Conservation (phyloP, 2,113 vertebrate genomes). For the Progne subis region DNA sequence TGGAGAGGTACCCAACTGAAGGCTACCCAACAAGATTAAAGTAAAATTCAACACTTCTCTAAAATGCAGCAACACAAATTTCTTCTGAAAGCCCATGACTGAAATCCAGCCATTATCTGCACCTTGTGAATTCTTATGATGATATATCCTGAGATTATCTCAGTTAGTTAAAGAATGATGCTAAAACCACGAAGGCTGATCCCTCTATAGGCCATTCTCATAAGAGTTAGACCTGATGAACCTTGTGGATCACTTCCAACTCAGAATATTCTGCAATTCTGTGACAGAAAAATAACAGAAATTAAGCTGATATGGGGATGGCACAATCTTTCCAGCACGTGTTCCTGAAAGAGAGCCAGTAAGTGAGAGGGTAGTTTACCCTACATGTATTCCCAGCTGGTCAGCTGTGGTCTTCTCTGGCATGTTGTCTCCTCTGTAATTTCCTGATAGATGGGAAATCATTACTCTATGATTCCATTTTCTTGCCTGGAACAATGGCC, state of each 20-base stretch:
- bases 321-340: neutral
- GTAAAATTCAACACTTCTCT: neutral
- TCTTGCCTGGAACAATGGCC: neutral
- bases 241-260: neutral
- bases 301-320: neutral
- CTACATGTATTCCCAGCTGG: neutral
- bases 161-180: accelerated
- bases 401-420: neutral
- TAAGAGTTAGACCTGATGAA: neutral
- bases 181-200: neutral
- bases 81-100: neutral
- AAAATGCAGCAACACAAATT: neutral
- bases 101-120: neutral
- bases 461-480: neutral
- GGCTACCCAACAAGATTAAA: neutral
- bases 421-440: neutral
- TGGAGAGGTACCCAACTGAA: neutral
- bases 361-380: neutral
- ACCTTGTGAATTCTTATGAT: neutral
- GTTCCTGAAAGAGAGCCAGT: neutral
- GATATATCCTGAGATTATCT: neutral
- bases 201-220: neutral
- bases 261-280: neutral
- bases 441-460: neutral
- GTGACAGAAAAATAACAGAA: neutral